Conservation (phyloP, 2,113 vertebrate genomes). For the Pterocles burchelli region DNA sequence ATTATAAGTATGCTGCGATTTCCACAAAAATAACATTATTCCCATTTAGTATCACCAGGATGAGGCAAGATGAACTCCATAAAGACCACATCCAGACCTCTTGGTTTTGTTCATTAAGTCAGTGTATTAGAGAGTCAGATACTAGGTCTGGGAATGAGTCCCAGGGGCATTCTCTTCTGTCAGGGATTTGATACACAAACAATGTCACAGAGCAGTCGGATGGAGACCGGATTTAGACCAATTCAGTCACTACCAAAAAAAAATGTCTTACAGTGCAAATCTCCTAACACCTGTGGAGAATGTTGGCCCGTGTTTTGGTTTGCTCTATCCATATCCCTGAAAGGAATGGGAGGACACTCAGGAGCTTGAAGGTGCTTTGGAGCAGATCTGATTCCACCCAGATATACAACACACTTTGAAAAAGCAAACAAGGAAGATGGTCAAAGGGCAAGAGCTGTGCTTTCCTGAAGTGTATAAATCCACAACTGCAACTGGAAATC, state of each 20-base stretch:
- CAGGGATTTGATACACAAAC: not conserved
- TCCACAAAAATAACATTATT: not conserved
- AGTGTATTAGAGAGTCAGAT: not conserved
- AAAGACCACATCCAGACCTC: not conserved
- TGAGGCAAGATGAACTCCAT: not conserved
- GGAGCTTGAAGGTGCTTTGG: not conserved
- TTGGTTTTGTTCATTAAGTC: not conserved
- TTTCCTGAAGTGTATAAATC: not conserved
- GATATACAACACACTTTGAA: not conserved
- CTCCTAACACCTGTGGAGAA: not conserved
- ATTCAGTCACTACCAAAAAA: not conserved
- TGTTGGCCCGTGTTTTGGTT: not conserved
- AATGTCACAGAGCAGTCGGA: not conserved
- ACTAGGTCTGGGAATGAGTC: not conserved
- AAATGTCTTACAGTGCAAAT: not conserved
- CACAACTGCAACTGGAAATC: not conserved
- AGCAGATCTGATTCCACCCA: not conserved
- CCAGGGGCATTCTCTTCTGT: not conserved
- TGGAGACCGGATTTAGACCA: not conserved
- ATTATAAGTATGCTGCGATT: not conserved
- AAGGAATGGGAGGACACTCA: not conserved
- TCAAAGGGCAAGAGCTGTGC: not conserved
- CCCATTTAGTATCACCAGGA: not conserved
- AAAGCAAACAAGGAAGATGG: not conserved
- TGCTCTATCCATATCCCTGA: not conserved